These are phyloP conservation scores for Caenorhabditis doughertyi DNA, from an alignment of 2,888 invertebrate genomes.

Conservation along the genomic window DNA sequence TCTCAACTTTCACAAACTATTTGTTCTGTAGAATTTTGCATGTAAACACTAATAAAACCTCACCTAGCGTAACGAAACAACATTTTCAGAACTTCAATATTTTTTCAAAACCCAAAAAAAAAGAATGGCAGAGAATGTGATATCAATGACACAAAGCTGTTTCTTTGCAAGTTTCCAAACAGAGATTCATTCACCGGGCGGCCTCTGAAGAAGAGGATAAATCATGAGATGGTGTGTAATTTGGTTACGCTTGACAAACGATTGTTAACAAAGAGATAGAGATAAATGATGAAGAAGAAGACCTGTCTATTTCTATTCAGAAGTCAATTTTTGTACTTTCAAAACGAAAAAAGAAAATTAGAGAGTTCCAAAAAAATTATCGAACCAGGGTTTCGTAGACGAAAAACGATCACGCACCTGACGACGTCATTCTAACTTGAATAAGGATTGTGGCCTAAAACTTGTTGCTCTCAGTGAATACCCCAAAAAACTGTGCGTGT, in stretches of 20 bases:
- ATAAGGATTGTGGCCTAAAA: no score
- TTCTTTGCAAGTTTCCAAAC: constrained; percentile 51
- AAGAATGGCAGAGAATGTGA: background rate
- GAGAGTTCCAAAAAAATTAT: no score
- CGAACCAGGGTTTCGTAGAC: no score
- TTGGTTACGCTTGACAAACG: constrained; percentile 61
- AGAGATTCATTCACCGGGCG: no score
- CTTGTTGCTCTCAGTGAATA: no score
- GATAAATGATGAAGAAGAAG: background rate
- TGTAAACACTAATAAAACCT: constrained; percentile 38
- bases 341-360: no score
- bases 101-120: constrained; percentile 4
- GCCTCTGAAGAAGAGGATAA: constrained; percentile 36
- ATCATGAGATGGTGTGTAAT: constrained; percentile 59
- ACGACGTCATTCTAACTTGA: no score
- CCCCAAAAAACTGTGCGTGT: no score
- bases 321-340: no score
- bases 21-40: constrained; percentile 24
- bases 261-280: constrained; percentile 10
- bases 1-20: background rate
- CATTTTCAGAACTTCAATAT: constrained; percentile 19
- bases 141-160: constrained; percentile 1
- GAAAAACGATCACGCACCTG: no score
- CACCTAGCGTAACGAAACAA: constrained; percentile 33
- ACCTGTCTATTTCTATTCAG: background rate